Evolutionary conservation across 2,888 invertebrate species (phyloP).

Genomic region (Tinea trinotella): DNA sequence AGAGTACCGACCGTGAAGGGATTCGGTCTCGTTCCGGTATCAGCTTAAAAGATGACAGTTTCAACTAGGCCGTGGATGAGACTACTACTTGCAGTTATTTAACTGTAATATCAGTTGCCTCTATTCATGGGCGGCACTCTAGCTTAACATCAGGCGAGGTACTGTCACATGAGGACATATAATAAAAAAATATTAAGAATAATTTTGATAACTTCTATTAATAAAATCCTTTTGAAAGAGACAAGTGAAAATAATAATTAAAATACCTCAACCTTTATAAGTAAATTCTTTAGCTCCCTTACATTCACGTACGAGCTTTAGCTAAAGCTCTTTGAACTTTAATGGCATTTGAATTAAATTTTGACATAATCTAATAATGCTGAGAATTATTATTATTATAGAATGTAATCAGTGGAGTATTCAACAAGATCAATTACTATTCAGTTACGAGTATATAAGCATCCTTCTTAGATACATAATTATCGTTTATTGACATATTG

Average conservation of each 20-base stretch:
- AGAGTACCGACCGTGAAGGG: too few relatives aligned
- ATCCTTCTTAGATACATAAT: not conserved
- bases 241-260: conserved; percentile 9
- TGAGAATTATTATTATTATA: not conserved
- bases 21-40: too few relatives aligned
- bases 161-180: too few relatives aligned
- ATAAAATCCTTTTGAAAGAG: not conserved
- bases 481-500: not conserved
- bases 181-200: too few relatives aligned
- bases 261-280: conserved; percentile 7
- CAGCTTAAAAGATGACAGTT: too few relatives aligned
- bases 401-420: not conserved
- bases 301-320: not conserved
- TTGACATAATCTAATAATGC: not conserved
- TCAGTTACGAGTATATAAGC: not conserved
- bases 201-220: too few relatives aligned
- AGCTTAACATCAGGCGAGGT: too few relatives aligned
- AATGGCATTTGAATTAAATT: conserved; percentile 14
- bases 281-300: conserved; percentile 11
- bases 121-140: too few relatives aligned
- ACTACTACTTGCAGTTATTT: too few relatives aligned
- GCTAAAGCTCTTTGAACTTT: conserved; percentile 1
- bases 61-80: too few relatives aligned
- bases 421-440: not conserved
- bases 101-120: too few relatives aligned